Conservation (phyloP, 2,797 vertebrate species). For the Enteromius argenteus region DNA sequence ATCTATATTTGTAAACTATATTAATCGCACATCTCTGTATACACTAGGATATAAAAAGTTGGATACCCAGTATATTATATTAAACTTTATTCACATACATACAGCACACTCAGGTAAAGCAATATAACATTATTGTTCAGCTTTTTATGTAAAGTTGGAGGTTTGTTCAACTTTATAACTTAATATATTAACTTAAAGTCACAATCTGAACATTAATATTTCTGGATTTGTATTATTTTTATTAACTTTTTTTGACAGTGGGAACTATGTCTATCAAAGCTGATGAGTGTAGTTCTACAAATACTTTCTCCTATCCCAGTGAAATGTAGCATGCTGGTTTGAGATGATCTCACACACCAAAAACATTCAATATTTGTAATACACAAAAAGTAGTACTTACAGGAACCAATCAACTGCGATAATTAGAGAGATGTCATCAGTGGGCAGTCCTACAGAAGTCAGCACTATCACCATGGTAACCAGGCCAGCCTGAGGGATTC, state of each 20-base stretch:
- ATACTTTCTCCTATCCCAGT: neutral
- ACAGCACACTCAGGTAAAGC: neutral
- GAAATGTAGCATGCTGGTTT: neutral
- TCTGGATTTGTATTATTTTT: neutral
- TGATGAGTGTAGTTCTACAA: neutral
- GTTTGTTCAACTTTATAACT: neutral
- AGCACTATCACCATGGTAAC: slow-evolving; percentile 98
- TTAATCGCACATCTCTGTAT: neutral
- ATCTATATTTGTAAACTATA: neutral
- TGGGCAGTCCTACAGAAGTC: slow-evolving; percentile 95
- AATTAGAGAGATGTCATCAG: slow-evolving; percentile 95
- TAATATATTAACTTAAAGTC: too few species aligned
- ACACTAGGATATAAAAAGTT: neutral
- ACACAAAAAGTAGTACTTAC: slow-evolving; percentile 81
- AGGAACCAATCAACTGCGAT: slow-evolving; percentile 98
- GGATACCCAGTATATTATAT: neutral
- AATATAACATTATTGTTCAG: neutral
- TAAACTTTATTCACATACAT: neutral
- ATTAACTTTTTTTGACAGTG: neutral
- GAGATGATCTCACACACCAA: neutral
- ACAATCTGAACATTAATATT: neutral
- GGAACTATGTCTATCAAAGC: neutral
- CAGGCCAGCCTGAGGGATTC: slow-evolving; percentile 97
- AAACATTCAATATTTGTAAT: neutral
- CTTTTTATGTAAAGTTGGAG: neutral